phyloP scores from a whole-genome alignment of 2,888 invertebrate genomes.

The Netelia fuscicornis region DNA sequence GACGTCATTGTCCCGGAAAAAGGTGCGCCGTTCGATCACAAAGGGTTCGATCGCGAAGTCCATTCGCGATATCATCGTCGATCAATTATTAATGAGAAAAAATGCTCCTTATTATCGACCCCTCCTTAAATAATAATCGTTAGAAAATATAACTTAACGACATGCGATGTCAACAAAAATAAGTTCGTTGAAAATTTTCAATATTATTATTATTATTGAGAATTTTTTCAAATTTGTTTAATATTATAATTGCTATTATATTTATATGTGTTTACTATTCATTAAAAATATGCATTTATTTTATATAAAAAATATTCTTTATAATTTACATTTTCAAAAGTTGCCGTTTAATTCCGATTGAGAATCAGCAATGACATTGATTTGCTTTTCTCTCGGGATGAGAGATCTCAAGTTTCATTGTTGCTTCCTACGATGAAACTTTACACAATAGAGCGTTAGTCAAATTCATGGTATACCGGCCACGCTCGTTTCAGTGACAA shows the following conservation, averaged over 20 bases:
- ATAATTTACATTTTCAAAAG: no score
- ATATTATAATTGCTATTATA: no score
- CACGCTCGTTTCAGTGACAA: neutral
- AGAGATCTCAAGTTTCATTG: neutral
- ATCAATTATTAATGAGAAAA: conserved; percentile 8
- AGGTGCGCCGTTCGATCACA: conserved; percentile 36
- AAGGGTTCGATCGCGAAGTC: conserved; percentile 5
- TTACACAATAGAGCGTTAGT: neutral
- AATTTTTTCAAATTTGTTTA: no score
- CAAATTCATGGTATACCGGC: conserved; percentile 38
- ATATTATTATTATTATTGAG: no score
- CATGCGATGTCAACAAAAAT: no score
- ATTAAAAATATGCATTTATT: no score
- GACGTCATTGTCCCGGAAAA: conserved; percentile 38
- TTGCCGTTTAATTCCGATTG: no score
- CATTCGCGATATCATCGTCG: neutral
- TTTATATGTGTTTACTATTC: no score
- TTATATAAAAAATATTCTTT: no score
- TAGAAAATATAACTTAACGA: no score
- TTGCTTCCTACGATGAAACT: neutral
- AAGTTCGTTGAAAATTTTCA: no score
- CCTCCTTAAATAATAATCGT: no score
- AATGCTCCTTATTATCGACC: neutral
- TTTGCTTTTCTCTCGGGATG: neutral
- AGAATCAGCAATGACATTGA: neutral